Evolutionary conservation across 1,140 invertebrate species (phyloP).

Genomic region (Oryctes rhinoceros): DNA sequence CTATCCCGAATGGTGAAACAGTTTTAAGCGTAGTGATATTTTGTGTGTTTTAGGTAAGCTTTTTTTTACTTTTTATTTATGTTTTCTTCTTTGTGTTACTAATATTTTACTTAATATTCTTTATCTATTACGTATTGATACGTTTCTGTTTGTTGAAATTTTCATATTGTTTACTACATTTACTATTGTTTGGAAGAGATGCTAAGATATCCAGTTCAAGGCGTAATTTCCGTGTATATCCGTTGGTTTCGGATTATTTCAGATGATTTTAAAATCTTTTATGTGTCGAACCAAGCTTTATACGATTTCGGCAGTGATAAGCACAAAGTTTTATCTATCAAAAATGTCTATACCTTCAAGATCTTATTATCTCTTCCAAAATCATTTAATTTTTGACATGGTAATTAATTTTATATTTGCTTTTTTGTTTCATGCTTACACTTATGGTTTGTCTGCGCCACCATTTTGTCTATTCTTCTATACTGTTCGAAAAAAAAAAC

Average conservation of each 20-base stretch:
- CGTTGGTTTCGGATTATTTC: too few relatives aligned
- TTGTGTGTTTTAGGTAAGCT: slow-evolving; percentile 37
- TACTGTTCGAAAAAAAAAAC: background rate
- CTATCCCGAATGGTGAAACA: slow-evolving; percentile 4
- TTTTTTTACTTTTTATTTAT: slow-evolving; percentile 18
- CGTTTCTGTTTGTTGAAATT: slow-evolving; percentile 5
- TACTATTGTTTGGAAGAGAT: slow-evolving; percentile 4
- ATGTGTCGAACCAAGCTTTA: background rate
- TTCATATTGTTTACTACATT: background rate
- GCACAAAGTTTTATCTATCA: too few relatives aligned
- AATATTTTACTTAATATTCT: background rate
- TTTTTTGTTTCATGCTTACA: slow-evolving; percentile 60
- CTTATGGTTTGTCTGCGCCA: slow-evolving; percentile 53
- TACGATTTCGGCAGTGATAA: background rate
- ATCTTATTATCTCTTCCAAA: slow-evolving; percentile 16
- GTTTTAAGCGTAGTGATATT: slow-evolving; percentile 25
- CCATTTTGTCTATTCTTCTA: slow-evolving; percentile 42
- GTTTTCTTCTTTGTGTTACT: slow-evolving; percentile 29
- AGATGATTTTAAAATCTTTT: too few relatives aligned
- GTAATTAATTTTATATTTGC: slow-evolving; percentile 53
- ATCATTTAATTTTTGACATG: slow-evolving; percentile 23
- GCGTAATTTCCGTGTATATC: background rate
- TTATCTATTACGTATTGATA: background rate
- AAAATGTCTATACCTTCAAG: background rate
- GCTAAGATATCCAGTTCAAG: too few relatives aligned